Conservation (phyloP, 2,113 vertebrate species). For the Verasper variegatus region DNA sequence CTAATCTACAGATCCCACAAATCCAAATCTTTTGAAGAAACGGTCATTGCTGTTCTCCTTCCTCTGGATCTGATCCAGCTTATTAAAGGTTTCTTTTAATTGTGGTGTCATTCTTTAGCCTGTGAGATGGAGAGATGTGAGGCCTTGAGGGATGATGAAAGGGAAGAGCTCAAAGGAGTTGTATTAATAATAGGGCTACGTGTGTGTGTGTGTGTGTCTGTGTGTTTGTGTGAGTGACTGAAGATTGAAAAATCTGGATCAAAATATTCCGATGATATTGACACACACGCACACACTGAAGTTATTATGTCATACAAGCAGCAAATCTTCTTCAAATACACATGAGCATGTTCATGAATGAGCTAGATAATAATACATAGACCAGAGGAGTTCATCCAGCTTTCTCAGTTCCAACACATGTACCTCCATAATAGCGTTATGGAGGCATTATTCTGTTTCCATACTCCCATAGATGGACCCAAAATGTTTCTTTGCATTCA, state of each 20-base stretch:
- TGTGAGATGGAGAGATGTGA: background rate
- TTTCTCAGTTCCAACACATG: background rate
- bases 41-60: constrained; percentile 5
- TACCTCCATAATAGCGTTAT: background rate
- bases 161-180: constrained; percentile 23
- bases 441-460: no score
- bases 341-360: constrained; percentile 11
- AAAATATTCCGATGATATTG: constrained; percentile 49
- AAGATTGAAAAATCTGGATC: constrained; percentile 65
- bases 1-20: background rate
- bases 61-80: constrained; percentile 12
- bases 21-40: constrained; percentile 26
- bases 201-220: background rate
- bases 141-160: constrained; percentile 37
- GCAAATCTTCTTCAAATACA: constrained; percentile 18
- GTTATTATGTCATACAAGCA: constrained; percentile 26
- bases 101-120: constrained; percentile 31
- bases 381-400: constrained; percentile 4
- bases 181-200: constrained; percentile 53
- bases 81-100: constrained; percentile 24
- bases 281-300: background rate
- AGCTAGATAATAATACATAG: constrained; percentile 16
- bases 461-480: no score
- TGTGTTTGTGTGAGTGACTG: background rate
- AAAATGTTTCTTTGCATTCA: constrained; percentile 1